Conservation (phyloP, 2,797 vertebrate genomes). For the Chloroceryle amazona region DNA sequence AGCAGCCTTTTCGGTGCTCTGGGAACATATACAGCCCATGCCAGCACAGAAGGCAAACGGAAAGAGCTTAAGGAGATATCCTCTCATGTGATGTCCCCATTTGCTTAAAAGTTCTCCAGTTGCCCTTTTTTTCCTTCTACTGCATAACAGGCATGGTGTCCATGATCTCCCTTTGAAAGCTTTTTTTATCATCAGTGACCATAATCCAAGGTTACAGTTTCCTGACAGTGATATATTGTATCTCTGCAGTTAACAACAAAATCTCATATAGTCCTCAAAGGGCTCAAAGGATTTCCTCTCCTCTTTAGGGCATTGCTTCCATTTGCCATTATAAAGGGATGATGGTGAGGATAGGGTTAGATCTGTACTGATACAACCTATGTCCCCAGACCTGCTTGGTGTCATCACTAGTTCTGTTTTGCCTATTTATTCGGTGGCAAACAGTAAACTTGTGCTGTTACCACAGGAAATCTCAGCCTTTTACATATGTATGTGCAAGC, state of each 20-base stretch:
- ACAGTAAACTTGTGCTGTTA: neutral
- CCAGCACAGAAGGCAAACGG: conserved; percentile 3
- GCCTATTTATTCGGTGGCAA: conserved; percentile 52
- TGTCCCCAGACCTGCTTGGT: neutral
- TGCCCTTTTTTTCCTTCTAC: neutral
- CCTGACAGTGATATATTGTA: conserved; percentile 59
- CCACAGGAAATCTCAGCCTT: neutral
- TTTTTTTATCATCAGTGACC: conserved; percentile 44
- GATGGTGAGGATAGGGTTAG: conserved; percentile 5
- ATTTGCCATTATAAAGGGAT: neutral
- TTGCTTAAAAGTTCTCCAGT: neutral
- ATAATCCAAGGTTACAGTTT: conserved; percentile 4
- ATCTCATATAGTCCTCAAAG: conserved; percentile 37
- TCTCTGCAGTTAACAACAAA: conserved; percentile 56
- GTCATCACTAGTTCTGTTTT: conserved; percentile 40
- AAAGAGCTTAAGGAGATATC: neutral
- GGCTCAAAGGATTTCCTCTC: conserved; percentile 37
- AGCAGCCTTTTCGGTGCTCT: conserved; percentile 18
- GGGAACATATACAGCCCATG: neutral
- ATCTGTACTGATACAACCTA: neutral
- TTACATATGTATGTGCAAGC: neutral
- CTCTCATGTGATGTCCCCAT: neutral
- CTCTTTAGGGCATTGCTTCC: neutral
- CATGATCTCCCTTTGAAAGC: conserved; percentile 18
- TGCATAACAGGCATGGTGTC: neutral